Evolutionary conservation across 1,140 invertebrate species (phyloP).

Genomic region (honey bee (Apis mellifera)): Amel_HAv3.1 CM009945.2:7429001-7429500

Average conservation of each 20-base stretch:
- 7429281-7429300: not conserved
- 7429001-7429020: too few relatives aligned
- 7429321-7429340: constrained; percentile 45
- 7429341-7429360: constrained; percentile 61
- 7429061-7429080: not conserved
- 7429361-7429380: constrained; percentile 66
- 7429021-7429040: too few relatives aligned
- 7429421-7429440: constrained; percentile 37
- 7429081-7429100: constrained; percentile 5
- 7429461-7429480: constrained; percentile 65
- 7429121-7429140: not conserved
- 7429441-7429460: constrained; percentile 30
- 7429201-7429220: not conserved
- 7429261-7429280: not conserved
- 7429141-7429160: not conserved
- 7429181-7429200: not conserved
- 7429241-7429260: not conserved
- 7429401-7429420: constrained; percentile 64
- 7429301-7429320: constrained; percentile 55
- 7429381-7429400: constrained; percentile 70
- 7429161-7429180: not conserved
- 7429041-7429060: not conserved
- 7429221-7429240: not conserved
- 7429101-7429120: constrained; percentile 15
- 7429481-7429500: constrained; percentile 63